Conservation (phyloP, 2,113 vertebrate species). For the Brienomyrus longianalis region DNA sequence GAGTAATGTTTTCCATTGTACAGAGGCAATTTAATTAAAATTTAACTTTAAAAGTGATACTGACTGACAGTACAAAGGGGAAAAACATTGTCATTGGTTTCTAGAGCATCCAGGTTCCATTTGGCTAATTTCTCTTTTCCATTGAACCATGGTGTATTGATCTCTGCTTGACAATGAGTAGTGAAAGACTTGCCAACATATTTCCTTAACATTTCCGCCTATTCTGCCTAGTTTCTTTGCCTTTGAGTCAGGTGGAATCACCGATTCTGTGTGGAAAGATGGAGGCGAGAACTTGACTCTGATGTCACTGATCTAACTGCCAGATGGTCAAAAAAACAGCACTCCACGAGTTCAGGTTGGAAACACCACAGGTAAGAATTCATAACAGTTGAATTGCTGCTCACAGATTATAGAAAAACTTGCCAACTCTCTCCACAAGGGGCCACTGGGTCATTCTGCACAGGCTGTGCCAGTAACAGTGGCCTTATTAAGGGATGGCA, state of each 20-base stretch:
- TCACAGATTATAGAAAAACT: neutral
- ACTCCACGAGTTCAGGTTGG: neutral
- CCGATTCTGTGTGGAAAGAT: neutral
- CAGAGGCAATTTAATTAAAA: neutral
- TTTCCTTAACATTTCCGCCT: neutral
- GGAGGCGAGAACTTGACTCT: neutral
- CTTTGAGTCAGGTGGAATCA: neutral
- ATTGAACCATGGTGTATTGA: neutral
- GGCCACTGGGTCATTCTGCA: neutral
- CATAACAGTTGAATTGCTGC: neutral
- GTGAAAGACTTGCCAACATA: neutral
- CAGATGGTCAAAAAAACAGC: neutral
- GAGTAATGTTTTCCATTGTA: neutral
- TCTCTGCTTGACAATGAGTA: neutral
- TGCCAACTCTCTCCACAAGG: neutral
- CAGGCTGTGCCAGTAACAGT: neutral
- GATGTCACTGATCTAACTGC: neutral
- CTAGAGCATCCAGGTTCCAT: neutral
- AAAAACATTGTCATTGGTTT: neutral
- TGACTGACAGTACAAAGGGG: neutral
- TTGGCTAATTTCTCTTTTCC: neutral
- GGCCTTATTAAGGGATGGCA: neutral
- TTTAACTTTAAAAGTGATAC: neutral
- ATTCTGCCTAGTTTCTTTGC: neutral
- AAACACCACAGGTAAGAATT: conserved; percentile 1